Evolutionary conservation across 2,113 vertebrate genomes (phyloP).

Genomic region (Chionis minor): DNA sequence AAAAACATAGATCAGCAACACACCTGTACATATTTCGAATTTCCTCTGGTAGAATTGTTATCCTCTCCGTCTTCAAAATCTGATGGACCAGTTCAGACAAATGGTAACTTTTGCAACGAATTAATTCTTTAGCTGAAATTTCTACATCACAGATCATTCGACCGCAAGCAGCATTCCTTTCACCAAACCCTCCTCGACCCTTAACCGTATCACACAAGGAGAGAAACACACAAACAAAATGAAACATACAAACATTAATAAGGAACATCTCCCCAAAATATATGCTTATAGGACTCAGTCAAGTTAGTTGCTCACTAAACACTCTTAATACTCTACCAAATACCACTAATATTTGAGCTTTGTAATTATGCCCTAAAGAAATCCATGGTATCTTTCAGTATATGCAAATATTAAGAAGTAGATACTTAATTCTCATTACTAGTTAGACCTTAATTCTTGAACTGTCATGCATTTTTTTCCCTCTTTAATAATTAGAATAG

Average conservation of each 20-base stretch:
- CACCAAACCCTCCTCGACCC: conserved; percentile 92
- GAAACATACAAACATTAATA: not conserved
- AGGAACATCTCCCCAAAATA: not conserved
- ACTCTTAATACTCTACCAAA: not conserved
- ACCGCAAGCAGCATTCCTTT: conserved; percentile 93
- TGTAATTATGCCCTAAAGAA: not conserved
- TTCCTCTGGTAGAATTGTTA: conserved; percentile 81
- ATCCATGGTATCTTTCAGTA: not conserved
- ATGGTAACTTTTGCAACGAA: conserved; percentile 96
- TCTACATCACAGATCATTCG: conserved; percentile 95
- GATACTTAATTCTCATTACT: not conserved
- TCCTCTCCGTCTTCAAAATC: conserved; percentile 86
- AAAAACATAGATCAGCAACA: not conserved
- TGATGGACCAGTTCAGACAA: conserved; percentile 89
- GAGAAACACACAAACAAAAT: not conserved
- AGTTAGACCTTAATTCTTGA: not conserved
- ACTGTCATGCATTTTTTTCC: not conserved
- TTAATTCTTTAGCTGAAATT: conserved; percentile 95
- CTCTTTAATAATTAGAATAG: not conserved
- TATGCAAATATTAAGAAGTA: not conserved
- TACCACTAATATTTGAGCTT: not conserved
- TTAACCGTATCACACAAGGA: conserved; percentile 32
- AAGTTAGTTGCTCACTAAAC: not conserved
- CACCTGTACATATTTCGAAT: conserved; percentile 90
- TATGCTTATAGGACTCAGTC: not conserved